Base-by-base conservation (phyloP, 2,113 vertebrate species). In the Solea solea region DNA sequence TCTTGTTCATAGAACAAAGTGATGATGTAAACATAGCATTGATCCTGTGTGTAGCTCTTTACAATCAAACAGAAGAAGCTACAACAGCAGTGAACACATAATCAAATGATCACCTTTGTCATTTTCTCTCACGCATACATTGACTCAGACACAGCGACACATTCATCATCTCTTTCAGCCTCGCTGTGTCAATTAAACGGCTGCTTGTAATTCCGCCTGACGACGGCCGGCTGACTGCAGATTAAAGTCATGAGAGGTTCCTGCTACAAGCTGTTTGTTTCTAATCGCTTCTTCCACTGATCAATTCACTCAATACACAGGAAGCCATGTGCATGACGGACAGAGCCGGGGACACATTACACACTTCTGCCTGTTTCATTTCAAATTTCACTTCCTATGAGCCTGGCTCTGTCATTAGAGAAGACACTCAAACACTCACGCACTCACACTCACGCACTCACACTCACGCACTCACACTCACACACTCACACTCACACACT, bases 301-400 rank as follows among this genome's bases (percentile, higher is more conserved):
- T 90, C 86, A 81, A 90, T 92, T 85, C 69, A 81, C 48, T 74
- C 73, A 79, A 89, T 91, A 82, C 68, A 83, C 52, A 72, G 13
- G 75, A 69, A 9, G 44, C 66, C 21, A 49, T 56, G 92, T 90
- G 84, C 93, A 89, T 93, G 92, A 91, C 85, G 9, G 39, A 53
- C 27, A 11, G 53, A 27, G 55, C 62, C 57, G 51, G 54, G 5
- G 69, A 64, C 76, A 11, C 40, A 90, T 93, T 93, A 93, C 75
- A 59, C 57, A 13, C 56, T 53, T 76, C 57, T 76, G 44, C 72
- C 28, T 21, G 77, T 82, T 81, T 51, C 54, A 64, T 69, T 65
- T 48, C 6, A 39, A 76, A 45, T 45, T 53, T 21, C 59, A 66
- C 21, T 58, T 57, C 10, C 48, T 48, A 40, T 40, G 67, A 63